phyloP scores from a whole-genome alignment of 2,888 invertebrate genomes.

The Ornithoptera alexandrae region DNA sequence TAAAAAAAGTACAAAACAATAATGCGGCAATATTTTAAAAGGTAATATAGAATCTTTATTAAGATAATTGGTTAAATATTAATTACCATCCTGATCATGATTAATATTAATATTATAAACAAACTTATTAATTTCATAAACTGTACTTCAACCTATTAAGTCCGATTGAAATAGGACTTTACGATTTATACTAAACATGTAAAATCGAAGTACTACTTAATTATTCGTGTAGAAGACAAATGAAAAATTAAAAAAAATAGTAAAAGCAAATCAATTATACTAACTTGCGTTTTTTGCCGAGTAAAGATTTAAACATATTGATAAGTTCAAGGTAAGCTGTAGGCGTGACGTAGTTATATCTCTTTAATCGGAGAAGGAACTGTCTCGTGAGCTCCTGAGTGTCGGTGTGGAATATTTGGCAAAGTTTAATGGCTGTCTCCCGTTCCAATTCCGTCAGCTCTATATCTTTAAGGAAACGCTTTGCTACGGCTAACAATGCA shows the following conservation, averaged over 20 bases:
- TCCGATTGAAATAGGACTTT: no score
- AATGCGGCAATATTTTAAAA: no score
- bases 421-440: constrained; percentile 90
- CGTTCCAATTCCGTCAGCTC: constrained; percentile 87
- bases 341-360: constrained; percentile 94
- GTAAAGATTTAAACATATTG: constrained; percentile 90
- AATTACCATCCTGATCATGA: no score
- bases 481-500: constrained; percentile 93
- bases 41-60: no score
- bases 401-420: constrained; percentile 93
- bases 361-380: constrained; percentile 81
- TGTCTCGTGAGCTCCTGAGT: constrained; percentile 85
- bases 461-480: constrained; percentile 88
- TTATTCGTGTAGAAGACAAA: no score
- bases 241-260: neutral
- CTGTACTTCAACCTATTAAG: no score
- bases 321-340: constrained; percentile 96
- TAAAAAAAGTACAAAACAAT: no score
- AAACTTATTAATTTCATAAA: no score
- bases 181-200: no score
- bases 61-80: no score
- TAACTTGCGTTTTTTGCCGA: constrained; percentile 87
- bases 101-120: no score
- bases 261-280: constrained; percentile 41
- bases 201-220: no score